A percentile compares a stretch with the other conserved stretches of the same genome.
Conservation (phyloP, 2,888 invertebrate genomes). For the Bhutanitis thaidina region DNA sequence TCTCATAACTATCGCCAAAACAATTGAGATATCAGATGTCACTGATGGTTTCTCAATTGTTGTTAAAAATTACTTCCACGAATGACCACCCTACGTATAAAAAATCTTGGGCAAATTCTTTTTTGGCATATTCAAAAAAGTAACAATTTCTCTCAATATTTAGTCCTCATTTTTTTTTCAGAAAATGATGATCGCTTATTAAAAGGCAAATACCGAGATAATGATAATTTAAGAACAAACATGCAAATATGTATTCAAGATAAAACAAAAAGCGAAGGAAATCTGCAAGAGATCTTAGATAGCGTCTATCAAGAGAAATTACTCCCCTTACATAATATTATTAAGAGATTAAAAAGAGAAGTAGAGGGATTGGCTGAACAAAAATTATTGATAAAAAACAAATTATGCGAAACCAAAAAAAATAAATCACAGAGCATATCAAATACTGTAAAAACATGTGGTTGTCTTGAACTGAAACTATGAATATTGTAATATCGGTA, state of each 20-base stretch:
- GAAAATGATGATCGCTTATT: not conserved
- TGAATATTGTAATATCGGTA: no score
- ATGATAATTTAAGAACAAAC: not conserved
- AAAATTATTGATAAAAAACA: constrained; percentile 38
- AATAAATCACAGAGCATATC: constrained; percentile 28
- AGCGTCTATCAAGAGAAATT: constrained; percentile 49
- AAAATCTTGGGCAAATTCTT: no score
- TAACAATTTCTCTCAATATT: no score
- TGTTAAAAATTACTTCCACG: no score
- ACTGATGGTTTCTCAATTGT: no score
- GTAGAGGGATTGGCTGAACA: constrained; percentile 43
- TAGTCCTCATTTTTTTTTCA: not conserved
- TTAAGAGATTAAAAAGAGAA: constrained; percentile 47
- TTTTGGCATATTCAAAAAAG: no score
- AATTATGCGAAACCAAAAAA: constrained; percentile 27
- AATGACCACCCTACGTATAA: no score
- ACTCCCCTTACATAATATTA: constrained; percentile 49
- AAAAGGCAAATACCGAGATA: constrained; percentile 16
- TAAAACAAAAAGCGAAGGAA: constrained; percentile 6
- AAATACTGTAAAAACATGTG: constrained; percentile 28
- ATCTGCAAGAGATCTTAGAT: constrained; percentile 26
- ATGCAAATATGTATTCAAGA: constrained; percentile 6
- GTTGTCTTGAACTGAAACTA: not conserved
- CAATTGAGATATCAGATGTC: no score
- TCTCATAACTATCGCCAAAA: no score